Conservation (phyloP, 1,140 invertebrate species). For the Centruroides vittatus region DNA sequence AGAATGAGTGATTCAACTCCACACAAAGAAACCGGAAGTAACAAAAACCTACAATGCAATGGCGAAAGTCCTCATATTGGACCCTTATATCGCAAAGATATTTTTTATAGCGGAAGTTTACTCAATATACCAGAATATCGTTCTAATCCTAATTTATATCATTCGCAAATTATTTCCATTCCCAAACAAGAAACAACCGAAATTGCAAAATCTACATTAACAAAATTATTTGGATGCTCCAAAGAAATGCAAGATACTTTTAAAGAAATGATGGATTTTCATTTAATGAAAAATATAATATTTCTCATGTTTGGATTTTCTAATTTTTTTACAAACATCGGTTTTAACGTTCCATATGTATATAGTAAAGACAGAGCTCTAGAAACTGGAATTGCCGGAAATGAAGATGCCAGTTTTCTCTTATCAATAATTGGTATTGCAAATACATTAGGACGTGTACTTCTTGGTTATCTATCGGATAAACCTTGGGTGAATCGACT, state of each 20-base stretch:
- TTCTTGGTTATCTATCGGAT: conserved; percentile 70
- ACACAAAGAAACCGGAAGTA: too few species aligned
- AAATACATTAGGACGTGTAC: conserved; percentile 73
- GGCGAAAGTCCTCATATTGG: conserved; percentile 17
- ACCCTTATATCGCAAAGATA: conserved; percentile 58
- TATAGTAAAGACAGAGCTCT: conserved; percentile 56
- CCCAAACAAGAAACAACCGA: conserved; percentile 13
- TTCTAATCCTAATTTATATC: conserved; percentile 18
- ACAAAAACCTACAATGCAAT: too few species aligned
- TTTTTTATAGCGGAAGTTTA: conserved; percentile 70
- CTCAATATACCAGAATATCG: conserved; percentile 42
- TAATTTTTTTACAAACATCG: conserved; percentile 91
- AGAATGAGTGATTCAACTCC: too few species aligned
- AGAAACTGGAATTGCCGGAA: conserved; percentile 37
- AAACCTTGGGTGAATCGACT: conserved; percentile 76
- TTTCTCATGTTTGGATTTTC: conserved; percentile 83
- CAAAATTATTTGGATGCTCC: conserved; percentile 19
- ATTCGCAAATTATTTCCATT: conserved; percentile 33
- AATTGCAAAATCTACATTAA: conserved; percentile 16
- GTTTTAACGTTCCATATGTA: conserved; percentile 89
- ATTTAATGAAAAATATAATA: conserved; percentile 63
- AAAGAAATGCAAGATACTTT: conserved; percentile 45
- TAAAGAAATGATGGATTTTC: conserved; percentile 68
- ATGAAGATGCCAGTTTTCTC: conserved; percentile 43
- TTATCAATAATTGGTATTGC: conserved; percentile 66